A percentile compares a stretch with the other conserved stretches of the same genome.
These are phyloP conservation scores for Apodemia hepburni DNA, from an alignment of 2,888 invertebrate genomes.

Conservation along the genomic window DNA sequence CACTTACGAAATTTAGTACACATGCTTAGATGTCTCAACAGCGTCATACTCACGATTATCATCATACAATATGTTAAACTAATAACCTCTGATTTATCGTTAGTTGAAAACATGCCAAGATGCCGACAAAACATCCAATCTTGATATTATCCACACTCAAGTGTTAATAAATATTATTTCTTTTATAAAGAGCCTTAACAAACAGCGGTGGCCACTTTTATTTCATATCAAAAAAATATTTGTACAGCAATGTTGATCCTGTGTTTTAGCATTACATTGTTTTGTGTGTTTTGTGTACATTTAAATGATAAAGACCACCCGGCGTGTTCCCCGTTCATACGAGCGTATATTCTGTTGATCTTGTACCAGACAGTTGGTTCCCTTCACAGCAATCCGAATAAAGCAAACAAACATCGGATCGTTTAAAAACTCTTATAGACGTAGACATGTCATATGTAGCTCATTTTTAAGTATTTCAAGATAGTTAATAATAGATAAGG, in stretches of 20 bases:
- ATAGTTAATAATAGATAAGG: too few species aligned
- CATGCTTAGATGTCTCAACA: too few species aligned
- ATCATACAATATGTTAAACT: too few species aligned
- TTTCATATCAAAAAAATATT: conserved; percentile 28
- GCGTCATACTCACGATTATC: too few species aligned
- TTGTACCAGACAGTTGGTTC: conserved; percentile 66
- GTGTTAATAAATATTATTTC: conserved; percentile 6
- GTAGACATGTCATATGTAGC: neutral
- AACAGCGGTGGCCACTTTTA: conserved; percentile 26
- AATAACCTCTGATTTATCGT: too few species aligned
- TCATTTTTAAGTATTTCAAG: neutral
- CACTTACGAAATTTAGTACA: too few species aligned
- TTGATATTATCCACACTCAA: neutral
- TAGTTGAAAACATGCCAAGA: too few species aligned
- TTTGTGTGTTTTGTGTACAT: conserved; percentile 69
- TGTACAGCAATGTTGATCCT: conserved; percentile 50
- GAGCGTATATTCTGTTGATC: conserved; percentile 49
- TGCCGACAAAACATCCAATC: neutral
- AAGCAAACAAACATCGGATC: conserved; percentile 56
- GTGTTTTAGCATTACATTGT: conserved; percentile 65
- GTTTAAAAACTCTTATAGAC: neutral
- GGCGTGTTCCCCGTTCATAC: conserved; percentile 43
- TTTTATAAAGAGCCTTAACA: conserved; percentile 13
- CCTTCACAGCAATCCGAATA: conserved; percentile 65
- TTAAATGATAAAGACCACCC: conserved; percentile 78